Base-by-base conservation (phyloP, 1,140 invertebrate genomes). In the Calephelis nemesis region DNA sequence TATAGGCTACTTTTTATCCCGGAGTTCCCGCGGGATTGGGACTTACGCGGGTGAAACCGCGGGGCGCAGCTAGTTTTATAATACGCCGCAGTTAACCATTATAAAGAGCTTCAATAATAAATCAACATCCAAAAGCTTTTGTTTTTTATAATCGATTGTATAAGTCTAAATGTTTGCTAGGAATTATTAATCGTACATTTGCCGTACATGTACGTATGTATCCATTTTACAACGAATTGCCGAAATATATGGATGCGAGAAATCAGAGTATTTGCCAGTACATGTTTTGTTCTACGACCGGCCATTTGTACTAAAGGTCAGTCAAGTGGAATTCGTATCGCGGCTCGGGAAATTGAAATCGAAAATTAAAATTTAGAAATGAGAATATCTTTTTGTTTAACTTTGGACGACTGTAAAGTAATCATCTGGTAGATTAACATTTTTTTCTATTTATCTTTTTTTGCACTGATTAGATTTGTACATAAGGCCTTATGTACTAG, bases 281-380 rank as follows among this genome's bases (percentile, higher is more conserved):
- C 40, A 49, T 49, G 67, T 68, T 74, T 71, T 71, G 69, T 74
- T 74, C 63, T 54, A 48, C 58, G 62, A 48, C 60, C 64, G 54
- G 60, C 58, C 50, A 69, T 70, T 73, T 69, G 47, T 65, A 69
- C 64, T 68, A 69, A 67, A 67, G 71, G 47, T 19, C 73, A 74
- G 70, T 74, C 70, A 72, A 74, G 67, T 72, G 70, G 64, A 67
- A 74, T 47, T 69, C 47, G 64, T 62, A 64, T 74, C 67, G 65
- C 65, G 65, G 50, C 48, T 67, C 62, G 67, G 70, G 62, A 74
- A 71, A 74, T 74, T 74, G 70, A 72, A 74, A 74, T 64, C 50
- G 70, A 74, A 71, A 74, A 74, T 72, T 70, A 74, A 74, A 74
- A 69, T 74, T 72, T 74, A 68, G 70, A 65, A 64, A 50, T 73